phyloP scores from a whole-genome alignment of 2,888 invertebrate genomes.

The Drosophila melanosoma region DNA sequence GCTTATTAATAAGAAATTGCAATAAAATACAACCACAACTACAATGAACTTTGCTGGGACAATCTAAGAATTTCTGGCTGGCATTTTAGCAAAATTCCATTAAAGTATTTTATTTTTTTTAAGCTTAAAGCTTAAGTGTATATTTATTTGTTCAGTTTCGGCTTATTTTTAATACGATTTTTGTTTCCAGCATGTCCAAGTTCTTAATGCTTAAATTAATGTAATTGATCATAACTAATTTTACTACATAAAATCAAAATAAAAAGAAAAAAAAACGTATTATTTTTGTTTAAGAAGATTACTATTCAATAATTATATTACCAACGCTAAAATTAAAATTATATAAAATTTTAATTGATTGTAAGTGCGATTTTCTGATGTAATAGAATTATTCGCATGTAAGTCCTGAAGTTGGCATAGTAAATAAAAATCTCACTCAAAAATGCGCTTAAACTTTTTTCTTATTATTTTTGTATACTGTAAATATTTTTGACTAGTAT shows the following conservation, averaged over 20 bases:
- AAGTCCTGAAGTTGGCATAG: neutral
- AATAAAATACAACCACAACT: conserved; percentile 59
- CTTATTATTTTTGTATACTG: neutral
- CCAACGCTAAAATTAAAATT: neutral
- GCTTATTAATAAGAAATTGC: conserved; percentile 76
- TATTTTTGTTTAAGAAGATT: neutral
- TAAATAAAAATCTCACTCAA: neutral
- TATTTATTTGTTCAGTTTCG: neutral
- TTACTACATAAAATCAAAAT: neutral
- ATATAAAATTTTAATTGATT: neutral
- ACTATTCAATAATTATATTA: neutral
- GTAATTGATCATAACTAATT: neutral
- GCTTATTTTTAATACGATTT: neutral
- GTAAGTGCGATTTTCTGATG: neutral
- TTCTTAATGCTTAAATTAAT: neutral
- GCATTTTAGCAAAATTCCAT: conserved; percentile 8
- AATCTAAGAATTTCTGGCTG: conserved; percentile 19
- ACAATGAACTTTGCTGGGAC: conserved; percentile 3
- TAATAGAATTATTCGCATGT: neutral
- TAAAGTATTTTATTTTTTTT: neutral
- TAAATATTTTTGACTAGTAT: neutral
- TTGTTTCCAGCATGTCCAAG: neutral
- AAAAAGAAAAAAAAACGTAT: neutral
- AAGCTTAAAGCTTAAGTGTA: neutral
- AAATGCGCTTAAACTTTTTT: neutral